phyloP scores from a whole-genome alignment of 2,888 invertebrate genomes.

The Drosophila prolongata region DNA sequence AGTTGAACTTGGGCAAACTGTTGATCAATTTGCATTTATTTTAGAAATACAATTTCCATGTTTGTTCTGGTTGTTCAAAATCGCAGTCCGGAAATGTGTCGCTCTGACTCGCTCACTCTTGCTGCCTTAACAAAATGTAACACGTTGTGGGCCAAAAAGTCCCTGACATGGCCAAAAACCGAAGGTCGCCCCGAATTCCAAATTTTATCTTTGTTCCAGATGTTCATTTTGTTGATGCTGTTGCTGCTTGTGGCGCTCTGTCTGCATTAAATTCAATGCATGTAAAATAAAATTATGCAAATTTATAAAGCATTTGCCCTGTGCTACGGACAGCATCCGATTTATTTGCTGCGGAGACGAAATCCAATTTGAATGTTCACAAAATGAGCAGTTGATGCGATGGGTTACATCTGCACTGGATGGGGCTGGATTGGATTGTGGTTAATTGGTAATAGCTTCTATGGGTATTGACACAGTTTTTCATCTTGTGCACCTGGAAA shows the following conservation, averaged over 20 bases:
- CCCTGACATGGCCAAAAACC: slow-evolving; percentile 29
- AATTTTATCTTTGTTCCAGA: slow-evolving; percentile 37
- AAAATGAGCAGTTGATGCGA: slow-evolving; percentile 42
- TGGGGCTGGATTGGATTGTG: slow-evolving; percentile 19
- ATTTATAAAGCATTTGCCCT: slow-evolving; percentile 36
- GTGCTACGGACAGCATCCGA: slow-evolving; percentile 10
- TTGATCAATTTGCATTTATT: slow-evolving; percentile 43
- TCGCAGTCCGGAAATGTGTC: slow-evolving; percentile 25
- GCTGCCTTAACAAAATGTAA: slow-evolving; percentile 9
- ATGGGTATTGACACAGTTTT: slow-evolving; percentile 19
- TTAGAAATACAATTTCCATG: slow-evolving; percentile 31
- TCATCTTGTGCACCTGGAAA: background rate
- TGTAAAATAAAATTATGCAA: slow-evolving; percentile 53
- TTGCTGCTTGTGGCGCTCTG: slow-evolving; percentile 1
- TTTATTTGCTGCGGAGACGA: slow-evolving; percentile 22
- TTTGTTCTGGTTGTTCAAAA: slow-evolving; percentile 13
- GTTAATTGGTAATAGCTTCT: slow-evolving; percentile 29
- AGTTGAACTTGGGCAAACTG: slow-evolving; percentile 26
- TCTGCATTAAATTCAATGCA: slow-evolving; percentile 44
- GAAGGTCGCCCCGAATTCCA: slow-evolving; percentile 32
- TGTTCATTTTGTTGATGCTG: slow-evolving; percentile 29
- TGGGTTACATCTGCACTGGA: slow-evolving; percentile 4
- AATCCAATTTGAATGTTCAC: slow-evolving; percentile 33
- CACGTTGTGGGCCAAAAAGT: slow-evolving; percentile 18
- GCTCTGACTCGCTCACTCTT: background rate